A percentile compares a stretch with the other conserved stretches of the same genome.
phyloP scores from a whole-genome alignment of 1,140 invertebrate species.

The Leptestheria dahalacensis region DNA sequence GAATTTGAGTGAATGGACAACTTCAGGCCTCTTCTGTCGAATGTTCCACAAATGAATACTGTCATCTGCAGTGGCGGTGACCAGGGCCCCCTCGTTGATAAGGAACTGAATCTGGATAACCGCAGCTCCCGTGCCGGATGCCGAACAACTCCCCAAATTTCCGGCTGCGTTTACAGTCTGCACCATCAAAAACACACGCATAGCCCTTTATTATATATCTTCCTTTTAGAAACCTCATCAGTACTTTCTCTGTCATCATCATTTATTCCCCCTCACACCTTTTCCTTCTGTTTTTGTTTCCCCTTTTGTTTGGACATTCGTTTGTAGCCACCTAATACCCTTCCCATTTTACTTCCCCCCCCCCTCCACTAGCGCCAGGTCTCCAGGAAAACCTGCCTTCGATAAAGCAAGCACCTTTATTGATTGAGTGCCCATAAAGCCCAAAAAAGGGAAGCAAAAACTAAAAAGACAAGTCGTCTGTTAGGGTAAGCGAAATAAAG shows the following conservation, averaged over 20 bases:
- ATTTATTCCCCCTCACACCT: too few species aligned
- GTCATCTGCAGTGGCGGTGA: constrained; percentile 89
- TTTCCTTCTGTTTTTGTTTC: too few species aligned
- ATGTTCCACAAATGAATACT: constrained; percentile 94
- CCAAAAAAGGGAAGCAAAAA: too few species aligned
- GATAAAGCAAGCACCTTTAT: neutral
- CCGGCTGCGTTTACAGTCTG: neutral
- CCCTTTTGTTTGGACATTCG: too few species aligned
- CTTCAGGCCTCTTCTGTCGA: constrained; percentile 81
- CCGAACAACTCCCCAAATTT: neutral
- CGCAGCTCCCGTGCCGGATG: constrained; percentile 31
- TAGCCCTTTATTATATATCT: too few species aligned
- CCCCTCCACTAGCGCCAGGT: too few species aligned
- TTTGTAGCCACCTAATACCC: too few species aligned
- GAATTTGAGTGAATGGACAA: constrained; percentile 91
- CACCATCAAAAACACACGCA: neutral
- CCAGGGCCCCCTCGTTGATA: constrained; percentile 87
- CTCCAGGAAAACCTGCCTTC: too few species aligned
- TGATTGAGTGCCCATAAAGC: neutral
- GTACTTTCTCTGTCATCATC: neutral
- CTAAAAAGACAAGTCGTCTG: too few species aligned
- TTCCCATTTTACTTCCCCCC: too few species aligned
- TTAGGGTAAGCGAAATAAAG: too few species aligned
- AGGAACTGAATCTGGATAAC: constrained; percentile 85
- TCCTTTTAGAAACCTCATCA: neutral